Evolutionary conservation across 2,113 vertebrate species (phyloP).

Genomic region (Melanostigma gelatinosum): DNA sequence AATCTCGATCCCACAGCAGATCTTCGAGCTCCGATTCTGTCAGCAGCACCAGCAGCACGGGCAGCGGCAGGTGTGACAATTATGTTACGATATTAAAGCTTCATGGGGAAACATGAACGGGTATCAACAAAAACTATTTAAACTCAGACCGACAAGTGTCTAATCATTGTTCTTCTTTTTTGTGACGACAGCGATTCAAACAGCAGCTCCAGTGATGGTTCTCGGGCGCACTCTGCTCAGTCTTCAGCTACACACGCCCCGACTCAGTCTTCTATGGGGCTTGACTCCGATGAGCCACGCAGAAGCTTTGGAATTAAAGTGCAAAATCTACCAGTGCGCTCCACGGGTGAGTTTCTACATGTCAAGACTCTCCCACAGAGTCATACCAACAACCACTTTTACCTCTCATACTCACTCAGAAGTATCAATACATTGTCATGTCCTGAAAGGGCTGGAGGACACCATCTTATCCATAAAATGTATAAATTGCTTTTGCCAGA

Average conservation of each 20-base stretch:
- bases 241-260: constrained; percentile 94
- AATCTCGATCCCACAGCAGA: constrained; percentile 90
- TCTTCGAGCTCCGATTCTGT: constrained; percentile 97
- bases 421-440: neutral
- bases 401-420: neutral
- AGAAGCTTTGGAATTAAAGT: constrained; percentile 99
- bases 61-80: constrained; percentile 92
- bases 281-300: constrained; percentile 97
- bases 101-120: neutral
- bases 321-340: constrained; percentile 97
- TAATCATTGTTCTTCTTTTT: constrained; percentile 1
- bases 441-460: neutral
- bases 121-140: neutral
- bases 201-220: constrained; percentile 97
- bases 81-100: neutral
- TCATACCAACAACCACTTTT: neutral
- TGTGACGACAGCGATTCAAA: constrained; percentile 90
- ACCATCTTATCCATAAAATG: neutral
- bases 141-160: neutral
- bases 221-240: constrained; percentile 93
- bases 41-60: constrained; percentile 98
- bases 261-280: constrained; percentile 84
- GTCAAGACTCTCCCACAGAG: neutral
- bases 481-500: neutral
- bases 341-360: constrained; percentile 87